Percentiles rank a stretch among this genome's conserved stretches.
Evolutionary conservation across 2,797 vertebrate species (phyloP).

Genomic region (Myotis vivesi): DNA sequence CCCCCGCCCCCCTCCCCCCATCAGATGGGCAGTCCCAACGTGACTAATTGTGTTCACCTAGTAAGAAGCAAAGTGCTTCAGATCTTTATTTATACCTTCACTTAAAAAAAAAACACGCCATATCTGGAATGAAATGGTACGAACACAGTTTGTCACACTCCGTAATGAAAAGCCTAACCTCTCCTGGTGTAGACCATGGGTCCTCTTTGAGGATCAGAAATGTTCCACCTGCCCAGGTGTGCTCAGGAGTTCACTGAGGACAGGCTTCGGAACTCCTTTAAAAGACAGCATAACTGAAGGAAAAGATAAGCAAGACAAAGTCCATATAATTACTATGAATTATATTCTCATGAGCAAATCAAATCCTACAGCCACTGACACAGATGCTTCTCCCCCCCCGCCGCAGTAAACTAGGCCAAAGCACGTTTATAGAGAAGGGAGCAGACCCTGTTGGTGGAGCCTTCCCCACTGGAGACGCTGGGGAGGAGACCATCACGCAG

Average conservation of each 20-base stretch:
- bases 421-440: background rate
- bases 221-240: background rate
- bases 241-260: background rate
- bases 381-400: too few relatives aligned
- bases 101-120: background rate
- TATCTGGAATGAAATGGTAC: background rate
- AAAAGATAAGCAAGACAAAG: background rate
- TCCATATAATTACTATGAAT: background rate
- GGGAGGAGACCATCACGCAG: background rate
- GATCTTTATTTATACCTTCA: background rate
- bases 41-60: background rate
- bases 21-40: background rate
- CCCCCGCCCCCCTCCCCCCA: background rate
- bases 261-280: background rate
- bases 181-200: background rate
- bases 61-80: background rate
- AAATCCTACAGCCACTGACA: background rate
- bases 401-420: background rate
- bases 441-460: background rate
- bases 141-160: background rate
- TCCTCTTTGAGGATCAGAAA: background rate
- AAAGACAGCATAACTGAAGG: background rate
- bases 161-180: background rate
- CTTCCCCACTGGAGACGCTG: rapidly evolving
- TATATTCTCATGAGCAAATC: background rate